Percentiles rank a stretch among this genome's conserved stretches.
phyloP scores from a whole-genome alignment of 1,140 invertebrate species.

The Belonocnema kinseyi region DNA sequence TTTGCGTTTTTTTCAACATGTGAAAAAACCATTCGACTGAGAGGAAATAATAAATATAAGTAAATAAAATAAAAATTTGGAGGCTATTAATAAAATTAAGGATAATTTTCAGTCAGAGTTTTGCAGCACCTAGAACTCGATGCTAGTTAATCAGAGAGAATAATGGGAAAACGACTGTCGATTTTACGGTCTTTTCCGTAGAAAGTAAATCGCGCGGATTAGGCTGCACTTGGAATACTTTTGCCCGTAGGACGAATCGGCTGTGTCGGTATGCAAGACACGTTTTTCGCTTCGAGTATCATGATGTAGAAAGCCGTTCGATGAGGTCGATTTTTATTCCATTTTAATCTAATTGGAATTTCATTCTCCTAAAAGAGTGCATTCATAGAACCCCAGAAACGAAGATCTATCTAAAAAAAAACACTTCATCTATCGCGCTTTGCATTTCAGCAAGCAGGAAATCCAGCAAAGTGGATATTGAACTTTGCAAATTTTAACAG shows the following conservation, averaged over 20 bases:
- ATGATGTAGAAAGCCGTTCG: slow-evolving; percentile 27
- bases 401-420: too few species aligned
- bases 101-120: too few species aligned
- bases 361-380: slow-evolving; percentile 15
- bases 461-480: too few species aligned
- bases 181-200: slow-evolving; percentile 24
- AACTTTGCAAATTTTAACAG: too few species aligned
- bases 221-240: slow-evolving; percentile 30
- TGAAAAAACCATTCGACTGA: too few species aligned
- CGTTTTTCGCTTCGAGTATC: slow-evolving; percentile 11
- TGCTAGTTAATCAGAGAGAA: not conserved
- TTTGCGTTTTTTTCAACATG: too few species aligned
- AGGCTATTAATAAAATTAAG: too few species aligned
- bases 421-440: too few species aligned
- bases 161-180: slow-evolving; percentile 13
- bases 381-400: not conserved
- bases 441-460: too few species aligned
- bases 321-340: slow-evolving; percentile 19
- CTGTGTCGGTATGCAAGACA: slow-evolving; percentile 27
- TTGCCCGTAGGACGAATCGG: slow-evolving; percentile 25
- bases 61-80: too few species aligned
- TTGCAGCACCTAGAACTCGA: not conserved
- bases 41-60: too few species aligned
- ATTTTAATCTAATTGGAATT: slow-evolving; percentile 29
- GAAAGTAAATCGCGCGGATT: slow-evolving; percentile 25